Conservation (phyloP, 1,140 invertebrate species). For the Subanguina moxae region DNA sequence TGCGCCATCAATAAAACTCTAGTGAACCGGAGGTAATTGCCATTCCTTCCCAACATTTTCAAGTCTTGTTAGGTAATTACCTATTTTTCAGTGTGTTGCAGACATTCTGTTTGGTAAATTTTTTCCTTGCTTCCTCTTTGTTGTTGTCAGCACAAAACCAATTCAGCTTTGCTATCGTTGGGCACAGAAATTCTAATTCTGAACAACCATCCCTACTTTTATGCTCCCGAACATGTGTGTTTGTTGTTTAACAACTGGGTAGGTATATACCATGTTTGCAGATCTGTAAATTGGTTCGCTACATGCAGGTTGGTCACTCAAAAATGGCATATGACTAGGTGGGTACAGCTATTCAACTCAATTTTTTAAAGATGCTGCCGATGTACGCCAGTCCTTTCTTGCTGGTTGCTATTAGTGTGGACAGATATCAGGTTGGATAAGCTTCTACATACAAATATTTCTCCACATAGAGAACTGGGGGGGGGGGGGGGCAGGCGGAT, state of each 20-base stretch:
- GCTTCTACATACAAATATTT: no score
- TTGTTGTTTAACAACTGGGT: no score
- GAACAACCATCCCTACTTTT: slow-evolving; percentile 49
- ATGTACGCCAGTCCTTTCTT: slow-evolving; percentile 53
- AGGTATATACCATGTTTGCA: not conserved
- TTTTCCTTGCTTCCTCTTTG: no score
- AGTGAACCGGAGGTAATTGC: no score
- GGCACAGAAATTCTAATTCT: slow-evolving; percentile 60
- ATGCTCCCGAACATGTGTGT: slow-evolving; percentile 54
- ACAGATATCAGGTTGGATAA: slow-evolving; percentile 50
- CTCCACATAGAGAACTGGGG: no score
- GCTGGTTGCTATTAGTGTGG: slow-evolving; percentile 52
- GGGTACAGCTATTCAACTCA: no score
- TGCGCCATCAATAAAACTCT: no score
- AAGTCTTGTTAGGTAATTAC: no score
- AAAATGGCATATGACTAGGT: no score
- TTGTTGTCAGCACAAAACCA: no score
- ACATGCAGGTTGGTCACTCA: slow-evolving; percentile 37
- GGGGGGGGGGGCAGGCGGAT: no score
- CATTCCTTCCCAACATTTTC: no score
- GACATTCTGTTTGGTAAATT: slow-evolving; percentile 5
- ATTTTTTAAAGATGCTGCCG: slow-evolving; percentile 49
- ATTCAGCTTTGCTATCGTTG: slow-evolving; percentile 57
- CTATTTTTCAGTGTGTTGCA: not conserved
- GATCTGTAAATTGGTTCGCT: slow-evolving; percentile 51